Evolutionary conservation across 2,888 invertebrate species (phyloP), one percentile per base, ranked within the genome.

Genomic region (Euclidia mi): DNA sequence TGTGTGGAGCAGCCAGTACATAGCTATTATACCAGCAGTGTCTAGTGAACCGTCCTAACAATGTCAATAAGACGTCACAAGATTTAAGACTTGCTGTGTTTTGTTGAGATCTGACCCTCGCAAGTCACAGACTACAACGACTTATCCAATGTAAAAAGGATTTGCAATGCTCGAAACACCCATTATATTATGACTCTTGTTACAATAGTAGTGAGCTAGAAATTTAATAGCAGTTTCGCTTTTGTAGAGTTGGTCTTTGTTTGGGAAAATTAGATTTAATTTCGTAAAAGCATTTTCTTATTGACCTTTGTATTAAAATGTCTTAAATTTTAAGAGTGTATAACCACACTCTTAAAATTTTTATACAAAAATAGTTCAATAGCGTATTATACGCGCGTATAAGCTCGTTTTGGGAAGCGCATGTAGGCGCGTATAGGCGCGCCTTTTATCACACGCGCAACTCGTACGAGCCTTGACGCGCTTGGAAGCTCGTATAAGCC

Each of bases 81-180:
- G 25, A 35, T 46, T 46, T 25, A 37, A 46, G 17, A 7, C 40
- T 34, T 10, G 40, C 17, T 17, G n/a, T 7, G 34, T 45, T 25
- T 38, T n/a, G 11, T 41, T 25, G 2, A 10, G 15, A 46, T 40
- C 25, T 9, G 20, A 42, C 28, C 9, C 17, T 43, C 14, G 17
- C 46, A 60, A 47, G 31, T 47, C 17, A 44, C 34, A 52, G 15
- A 42, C 17, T 38, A 45, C 20, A 44, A 20, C 15, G 31, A 12
- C 7, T 38, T 47, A 56, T 56, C 32, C 34, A 1, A 17, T 48
- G 29, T 37, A 12, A 45, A 43, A 28, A 29, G 35, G 32, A 15
- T 46, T 25, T 41, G 14, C 11, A 28, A 40, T 10, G n/a, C 29
- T 12, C 9, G 0, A 37, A 25, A 37, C 11, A 12, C 3, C 10